Conservation (phyloP, 2,888 invertebrate species). For the Phyllotreta striolata region DNA sequence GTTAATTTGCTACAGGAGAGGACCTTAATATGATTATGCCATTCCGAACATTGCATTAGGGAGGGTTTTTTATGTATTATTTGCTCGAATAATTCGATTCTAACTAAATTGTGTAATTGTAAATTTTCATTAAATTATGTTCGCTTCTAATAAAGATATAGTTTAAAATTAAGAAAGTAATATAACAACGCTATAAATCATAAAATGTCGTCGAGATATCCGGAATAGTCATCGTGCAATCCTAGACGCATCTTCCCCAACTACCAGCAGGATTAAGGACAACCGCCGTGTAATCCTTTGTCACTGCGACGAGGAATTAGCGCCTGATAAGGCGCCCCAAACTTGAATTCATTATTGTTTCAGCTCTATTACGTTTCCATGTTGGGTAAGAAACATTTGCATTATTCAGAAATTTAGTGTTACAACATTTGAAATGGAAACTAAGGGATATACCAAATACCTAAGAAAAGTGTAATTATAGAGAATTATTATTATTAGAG, state of each 20-base stretch:
- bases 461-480: no score
- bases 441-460: no score
- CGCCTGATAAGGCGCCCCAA: constrained; percentile 49
- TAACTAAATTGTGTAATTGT: neutral
- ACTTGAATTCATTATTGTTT: constrained; percentile 34
- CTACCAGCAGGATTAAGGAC: constrained; percentile 46
- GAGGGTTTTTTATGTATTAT: no score
- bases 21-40: no score
- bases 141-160: neutral
- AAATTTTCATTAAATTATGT: neutral
- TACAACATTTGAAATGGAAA: no score
- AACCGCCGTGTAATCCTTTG: constrained; percentile 53
- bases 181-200: constrained; percentile 30
- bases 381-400: no score
- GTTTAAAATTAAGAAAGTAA: constrained; percentile 14
- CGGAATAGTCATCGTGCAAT: constrained; percentile 13
- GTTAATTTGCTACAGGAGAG: neutral
- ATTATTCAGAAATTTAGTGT: no score
- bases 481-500: no score
- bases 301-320: constrained; percentile 52
- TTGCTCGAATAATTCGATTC: no score
- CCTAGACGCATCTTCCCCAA: constrained; percentile 33
- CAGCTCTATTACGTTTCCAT: constrained; percentile 31
- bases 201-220: constrained; percentile 32
- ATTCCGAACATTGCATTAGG: no score